Evolutionary conservation across 2,113 vertebrate genomes (phyloP).

Genomic region (Hystrix brachyura): DNA sequence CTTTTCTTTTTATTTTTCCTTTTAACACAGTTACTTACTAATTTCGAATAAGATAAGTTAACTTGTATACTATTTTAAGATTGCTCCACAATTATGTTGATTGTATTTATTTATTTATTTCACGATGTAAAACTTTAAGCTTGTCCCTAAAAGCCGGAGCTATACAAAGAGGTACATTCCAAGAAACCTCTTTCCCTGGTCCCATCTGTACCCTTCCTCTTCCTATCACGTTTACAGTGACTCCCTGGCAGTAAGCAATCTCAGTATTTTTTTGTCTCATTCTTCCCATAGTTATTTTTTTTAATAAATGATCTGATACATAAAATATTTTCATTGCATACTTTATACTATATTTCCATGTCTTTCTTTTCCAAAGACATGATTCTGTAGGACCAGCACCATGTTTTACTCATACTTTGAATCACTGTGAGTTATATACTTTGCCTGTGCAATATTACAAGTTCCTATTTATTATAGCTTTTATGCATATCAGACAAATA

Average conservation of each 20-base stretch:
- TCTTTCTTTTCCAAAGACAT: background rate
- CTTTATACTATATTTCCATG: background rate
- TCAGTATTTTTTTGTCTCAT: background rate
- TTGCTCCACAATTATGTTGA: background rate
- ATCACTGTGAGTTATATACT: background rate
- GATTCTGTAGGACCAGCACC: background rate
- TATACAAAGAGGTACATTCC: background rate
- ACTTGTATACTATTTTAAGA: background rate
- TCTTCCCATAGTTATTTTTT: conserved; percentile 3
- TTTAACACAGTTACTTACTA: background rate
- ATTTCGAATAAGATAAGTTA: background rate
- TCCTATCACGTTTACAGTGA: background rate
- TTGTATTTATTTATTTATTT: background rate
- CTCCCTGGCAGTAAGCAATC: background rate
- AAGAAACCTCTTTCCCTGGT: background rate
- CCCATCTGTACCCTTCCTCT: fast-evolving
- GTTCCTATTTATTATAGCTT: background rate
- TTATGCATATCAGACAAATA: background rate
- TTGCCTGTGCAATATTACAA: background rate
- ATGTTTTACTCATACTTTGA: background rate
- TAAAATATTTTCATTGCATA: background rate
- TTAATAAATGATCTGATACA: background rate
- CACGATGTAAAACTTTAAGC: background rate
- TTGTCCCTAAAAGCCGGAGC: background rate
- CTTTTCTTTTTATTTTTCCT: background rate